Percentiles rank a stretch among this genome's conserved stretches.
Evolutionary conservation across 2,797 vertebrate species (phyloP).

Genomic region (Falco peregrinus): DNA sequence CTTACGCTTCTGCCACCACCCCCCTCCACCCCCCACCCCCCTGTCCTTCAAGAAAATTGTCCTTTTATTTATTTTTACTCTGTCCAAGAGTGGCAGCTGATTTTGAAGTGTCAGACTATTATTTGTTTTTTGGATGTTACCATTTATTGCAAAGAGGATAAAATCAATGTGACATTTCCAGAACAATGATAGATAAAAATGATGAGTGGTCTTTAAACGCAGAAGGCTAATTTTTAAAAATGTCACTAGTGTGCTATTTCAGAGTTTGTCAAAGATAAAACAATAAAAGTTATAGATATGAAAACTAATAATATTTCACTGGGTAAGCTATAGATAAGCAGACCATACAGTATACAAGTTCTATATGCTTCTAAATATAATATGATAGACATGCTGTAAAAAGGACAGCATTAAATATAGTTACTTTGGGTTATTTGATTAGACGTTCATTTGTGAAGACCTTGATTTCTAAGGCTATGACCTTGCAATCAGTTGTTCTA

Average conservation of each 20-base stretch:
- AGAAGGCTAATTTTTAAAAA: constrained; percentile 77
- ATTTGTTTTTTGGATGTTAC: constrained; percentile 73
- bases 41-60: constrained; percentile 76
- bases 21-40: background rate
- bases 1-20: fast-evolving
- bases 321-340: constrained; percentile 61
- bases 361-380: constrained; percentile 18
- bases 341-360: constrained; percentile 5
- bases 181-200: constrained; percentile 78
- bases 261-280: constrained; percentile 79
- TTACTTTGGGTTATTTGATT: constrained; percentile 24
- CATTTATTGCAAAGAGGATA: constrained; percentile 80
- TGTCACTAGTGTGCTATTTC: constrained; percentile 76
- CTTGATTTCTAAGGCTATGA: constrained; percentile 21
- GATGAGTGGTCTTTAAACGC: constrained; percentile 76
- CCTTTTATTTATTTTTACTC: constrained; percentile 78
- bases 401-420: background rate
- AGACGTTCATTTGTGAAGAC: background rate
- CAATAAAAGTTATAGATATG: constrained; percentile 73
- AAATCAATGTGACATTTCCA: constrained; percentile 85
- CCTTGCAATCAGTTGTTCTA: constrained; percentile 5
- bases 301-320: constrained; percentile 74
- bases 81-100: constrained; percentile 71
- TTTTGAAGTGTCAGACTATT: constrained; percentile 76
- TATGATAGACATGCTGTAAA: background rate